Conservation (phyloP, 2,888 invertebrate genomes). For the Trichogramma evanescens region DNA sequence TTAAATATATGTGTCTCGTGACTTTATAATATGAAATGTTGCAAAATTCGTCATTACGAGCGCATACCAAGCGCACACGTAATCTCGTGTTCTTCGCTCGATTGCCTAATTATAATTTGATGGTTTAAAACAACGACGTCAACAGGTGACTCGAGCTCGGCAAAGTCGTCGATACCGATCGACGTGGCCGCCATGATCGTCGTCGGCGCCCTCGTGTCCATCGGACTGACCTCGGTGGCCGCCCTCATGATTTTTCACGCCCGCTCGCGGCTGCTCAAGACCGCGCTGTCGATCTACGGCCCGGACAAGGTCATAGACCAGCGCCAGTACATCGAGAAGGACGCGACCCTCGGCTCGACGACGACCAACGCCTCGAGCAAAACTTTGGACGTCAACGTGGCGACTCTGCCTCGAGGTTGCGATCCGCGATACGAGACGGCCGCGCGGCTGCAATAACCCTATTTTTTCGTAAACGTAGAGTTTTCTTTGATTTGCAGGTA, state of each 20-base stretch:
- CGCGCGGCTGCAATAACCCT: not conserved
- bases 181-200: conserved; percentile 39
- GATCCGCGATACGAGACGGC: not conserved
- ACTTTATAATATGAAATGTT: too few relatives aligned
- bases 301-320: conserved; percentile 29
- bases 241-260: conserved; percentile 40
- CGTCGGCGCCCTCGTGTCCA: conserved; percentile 38
- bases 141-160: conserved; percentile 27
- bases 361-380: not conserved
- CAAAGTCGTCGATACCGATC: conserved; percentile 31
- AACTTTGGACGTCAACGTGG: conserved; percentile 12
- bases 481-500: conserved; percentile 27
- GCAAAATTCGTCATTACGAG: too few relatives aligned
- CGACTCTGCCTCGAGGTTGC: conserved; percentile 15
- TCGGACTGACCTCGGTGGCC: conserved; percentile 38
- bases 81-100: too few relatives aligned
- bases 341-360: not conserved
- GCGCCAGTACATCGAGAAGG: conserved; percentile 24
- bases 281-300: conserved; percentile 39
- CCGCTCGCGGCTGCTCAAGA: conserved; percentile 38
- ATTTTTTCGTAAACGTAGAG: not conserved
- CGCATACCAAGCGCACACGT: too few relatives aligned
- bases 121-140: not conserved
- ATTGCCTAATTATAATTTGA: too few relatives aligned
- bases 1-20: too few relatives aligned